Conservation (phyloP, 2,888 invertebrate genomes). For the Diaprepes abbreviatus region DNA sequence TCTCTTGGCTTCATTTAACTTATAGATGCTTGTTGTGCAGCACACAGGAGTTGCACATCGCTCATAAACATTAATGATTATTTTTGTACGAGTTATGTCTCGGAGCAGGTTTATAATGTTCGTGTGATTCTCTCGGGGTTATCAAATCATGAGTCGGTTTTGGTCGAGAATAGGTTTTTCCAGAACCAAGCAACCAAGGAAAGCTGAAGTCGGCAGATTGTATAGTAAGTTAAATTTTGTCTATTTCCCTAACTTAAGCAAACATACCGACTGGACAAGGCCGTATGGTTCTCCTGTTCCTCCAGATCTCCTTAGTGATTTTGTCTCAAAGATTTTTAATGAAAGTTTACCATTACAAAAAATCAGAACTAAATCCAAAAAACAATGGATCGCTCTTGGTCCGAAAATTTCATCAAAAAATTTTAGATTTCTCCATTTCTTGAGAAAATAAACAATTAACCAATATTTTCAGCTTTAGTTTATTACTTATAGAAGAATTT, state of each 20-base stretch:
- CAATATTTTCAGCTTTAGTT: too few relatives aligned
- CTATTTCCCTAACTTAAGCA: not conserved
- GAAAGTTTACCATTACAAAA: not conserved
- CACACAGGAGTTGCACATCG: not conserved
- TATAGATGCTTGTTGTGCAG: not conserved
- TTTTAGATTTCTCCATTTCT: too few relatives aligned
- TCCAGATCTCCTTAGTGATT: not conserved
- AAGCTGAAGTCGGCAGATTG: too few relatives aligned
- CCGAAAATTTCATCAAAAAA: too few relatives aligned
- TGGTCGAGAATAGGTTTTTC: not conserved
- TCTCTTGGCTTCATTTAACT: not conserved
- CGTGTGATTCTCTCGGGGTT: not conserved
- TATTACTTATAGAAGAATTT: too few relatives aligned
- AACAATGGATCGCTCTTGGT: not conserved
- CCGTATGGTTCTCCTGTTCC: not conserved
- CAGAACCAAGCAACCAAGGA: not conserved
- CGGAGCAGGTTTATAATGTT: not conserved
- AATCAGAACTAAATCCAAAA: too few relatives aligned
- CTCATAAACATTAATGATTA: slow-evolving; percentile 1
- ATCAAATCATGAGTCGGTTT: too few relatives aligned
- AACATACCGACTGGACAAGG: not conserved
- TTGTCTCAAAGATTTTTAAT: not conserved
- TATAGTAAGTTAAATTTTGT: too few relatives aligned
- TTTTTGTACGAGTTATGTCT: too few relatives aligned
- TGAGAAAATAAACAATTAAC: too few relatives aligned